Base-by-base conservation (phyloP, 2,797 vertebrate species). In the Pelochelys cantorii region DNA sequence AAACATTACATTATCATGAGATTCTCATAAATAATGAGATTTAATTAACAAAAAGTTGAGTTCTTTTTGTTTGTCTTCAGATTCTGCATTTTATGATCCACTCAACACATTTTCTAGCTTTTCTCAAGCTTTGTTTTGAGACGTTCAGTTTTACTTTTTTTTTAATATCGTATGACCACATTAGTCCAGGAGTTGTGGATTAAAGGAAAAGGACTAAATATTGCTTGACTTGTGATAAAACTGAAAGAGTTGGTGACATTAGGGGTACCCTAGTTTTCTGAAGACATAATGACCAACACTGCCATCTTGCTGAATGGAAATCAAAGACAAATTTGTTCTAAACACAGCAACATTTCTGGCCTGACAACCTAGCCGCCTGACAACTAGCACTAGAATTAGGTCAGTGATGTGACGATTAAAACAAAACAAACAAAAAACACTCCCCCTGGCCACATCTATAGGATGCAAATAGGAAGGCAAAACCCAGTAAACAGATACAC, bases 201-300 rank as follows among this genome's bases (percentile, higher is more conserved):
- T 56, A 81, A 74, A 84, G 3, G 53, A 37, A 62, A 81, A 81
- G 7, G 54, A 27, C 60, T 68, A 89, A 75, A 48, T 34, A 84
- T 11, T 34, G n/a, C n/a, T 37, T 71, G n/a, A 34, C 65, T 22
- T 11, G 5, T 71, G 65, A 18, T 37, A 89, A 56, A 5, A 52
- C 20, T 34, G 4, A 18, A 81, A 83, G 54, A 85, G 1, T 13
- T 34, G 11, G 8, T 11, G 31, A 11, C 31, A 75, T 71, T 37
- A 87, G 74, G 31, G 4, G 22, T 68, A 55, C 74, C 3, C 1
- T 17, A 56, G 20, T 56, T 79, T 86, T 84, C 0, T 0, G 37
- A 78, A 84, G 17, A 34, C 48, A 1, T 23, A 75, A 27, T 11
- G 37, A 2, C 56, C 54, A 75, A 10, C 15, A 59, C 27, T 83